Evolutionary conservation across 2,888 invertebrate genomes (phyloP), one percentile per base, ranked within the genome.

Genomic region (Leptinotarsa rubiginosa): DNA sequence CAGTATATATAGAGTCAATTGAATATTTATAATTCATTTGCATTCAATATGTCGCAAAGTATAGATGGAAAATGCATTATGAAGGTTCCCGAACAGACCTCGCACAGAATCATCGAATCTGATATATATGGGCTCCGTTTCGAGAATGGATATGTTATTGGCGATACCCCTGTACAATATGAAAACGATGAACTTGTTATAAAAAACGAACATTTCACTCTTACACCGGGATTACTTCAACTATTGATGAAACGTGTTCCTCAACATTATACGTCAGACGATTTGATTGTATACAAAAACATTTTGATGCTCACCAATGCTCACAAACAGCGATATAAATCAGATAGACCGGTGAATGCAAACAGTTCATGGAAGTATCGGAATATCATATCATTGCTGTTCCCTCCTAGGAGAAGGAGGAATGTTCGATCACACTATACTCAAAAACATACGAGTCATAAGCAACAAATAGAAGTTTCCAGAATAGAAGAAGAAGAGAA

Each of bases 131-230:
- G 49, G 1, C 4, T 49, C 13, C 49, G 49, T 49, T 49, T 62
- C 3, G 62, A 62, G 62, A 13, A 62, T 62, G 62, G 62, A 62
- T 62, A 62, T 62, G 62, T 62, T 62, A 62, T 62, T 62, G 22
- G 62, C 25, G 25, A 22, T 12, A 62, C 62, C 25, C 15, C 62
- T 16, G 62, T 62, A 1, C 62, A 62, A 22, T 62, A 62, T 31
- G 31, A 62, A 25, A 25, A 62, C 62, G 10, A 62, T 7, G n/a
- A 62, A 62, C 31, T 16, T 25, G 20, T 0, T 62, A 10, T 62
- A 5, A 13, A 10, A 62, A 4, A 22, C 20, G 25, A 62, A 62
- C 62, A 31, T 62, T 62, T 25, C n/a, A 62, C 25, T 62, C 22
- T 62, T 13, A 62, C 62, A 62, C 62, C 25, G 15, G 62, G 62